Base-by-base conservation (phyloP, 2,113 vertebrate species). In the Myiagra hebetior region DNA sequence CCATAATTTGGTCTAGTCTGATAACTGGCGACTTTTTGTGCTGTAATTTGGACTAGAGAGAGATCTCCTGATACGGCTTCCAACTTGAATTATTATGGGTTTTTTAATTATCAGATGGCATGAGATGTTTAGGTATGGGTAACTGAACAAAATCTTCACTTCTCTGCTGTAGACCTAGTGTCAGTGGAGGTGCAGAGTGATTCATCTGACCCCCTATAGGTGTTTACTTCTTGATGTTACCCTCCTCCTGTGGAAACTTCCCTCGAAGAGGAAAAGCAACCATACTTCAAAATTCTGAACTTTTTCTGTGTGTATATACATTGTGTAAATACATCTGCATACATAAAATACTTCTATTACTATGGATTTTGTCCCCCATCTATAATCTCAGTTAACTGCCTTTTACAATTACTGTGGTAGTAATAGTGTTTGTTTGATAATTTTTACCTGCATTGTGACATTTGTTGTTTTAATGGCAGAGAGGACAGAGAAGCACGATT, bases 401-500 rank as follows among this genome's bases (percentile, higher is more conserved):
- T 59, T 47, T 62, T 59, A 47, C 21, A 37, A 26, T 63, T 73
- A 9, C 11, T 50, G 1, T 72, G 15, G n/a, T 63, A 59, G 23
- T 80, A 68, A 33, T 7, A 23, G 19, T 82, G 6, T 63, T 70
- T 47, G 6, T 33, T 88, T 63, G 56, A 13, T 30, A 68, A 30
- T 64, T 68, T 41, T 21, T 75, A 41, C 49, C 17, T 65, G 12
- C 73, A 26, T 74, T 82, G 18, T 82, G 55, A n/a, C 24, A 31
- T 68, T 50, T 90, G 17, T 62, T 95, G 22, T 73, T 93, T 46
- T 44, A 65, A 68, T 37, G 82, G 84, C 96, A 99, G 99, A 97
- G 99, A 99, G 88, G 99, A 99, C 98, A 98, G 99, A 98, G 99
- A 99, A 96, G 98, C 99, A 49, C 98, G 99, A 16, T 99, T 99